Conservation (phyloP, 2,797 vertebrate species). For the Acrocephalus scirpaceus region DNA sequence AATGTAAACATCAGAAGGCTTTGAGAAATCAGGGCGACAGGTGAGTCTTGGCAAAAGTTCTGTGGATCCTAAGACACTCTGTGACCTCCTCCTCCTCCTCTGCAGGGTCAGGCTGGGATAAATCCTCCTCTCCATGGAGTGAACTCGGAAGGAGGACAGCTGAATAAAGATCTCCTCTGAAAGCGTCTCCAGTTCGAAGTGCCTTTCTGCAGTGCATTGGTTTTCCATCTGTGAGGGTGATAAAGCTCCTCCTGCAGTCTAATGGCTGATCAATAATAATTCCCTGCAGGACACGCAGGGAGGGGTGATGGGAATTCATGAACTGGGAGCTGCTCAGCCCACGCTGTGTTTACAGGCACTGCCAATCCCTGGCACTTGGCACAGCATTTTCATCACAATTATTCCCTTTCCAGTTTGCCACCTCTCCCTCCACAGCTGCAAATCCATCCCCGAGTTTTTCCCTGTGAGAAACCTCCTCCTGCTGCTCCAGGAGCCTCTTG, state of each 20-base stretch:
- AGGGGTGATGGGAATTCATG: not conserved
- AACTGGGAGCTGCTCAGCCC: not conserved
- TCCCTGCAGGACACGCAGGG: accelerated
- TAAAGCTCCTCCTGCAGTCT: not conserved
- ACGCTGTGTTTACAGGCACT: accelerated
- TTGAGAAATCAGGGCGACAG: no score
- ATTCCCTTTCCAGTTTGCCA: accelerated
- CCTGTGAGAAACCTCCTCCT: not conserved
- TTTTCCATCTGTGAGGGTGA: not conserved
- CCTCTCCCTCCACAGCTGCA: not conserved
- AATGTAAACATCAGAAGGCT: no score
- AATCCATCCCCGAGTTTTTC: not conserved
- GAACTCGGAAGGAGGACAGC: not conserved
- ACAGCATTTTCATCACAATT: accelerated
- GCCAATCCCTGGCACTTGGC: not conserved
- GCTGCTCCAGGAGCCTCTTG: not conserved
- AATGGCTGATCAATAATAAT: not conserved
- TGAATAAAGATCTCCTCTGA: not conserved
- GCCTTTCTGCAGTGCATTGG: not conserved
- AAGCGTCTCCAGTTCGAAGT: not conserved
- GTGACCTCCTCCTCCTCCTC: not conserved
- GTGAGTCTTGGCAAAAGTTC: not conserved
- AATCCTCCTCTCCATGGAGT: not conserved
- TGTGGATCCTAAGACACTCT: not conserved
- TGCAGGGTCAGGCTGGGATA: not conserved